These are phyloP conservation scores for Nesogale talazaci DNA, from an alignment of 2,113 vertebrate genomes.

Conservation along the genomic window DNA sequence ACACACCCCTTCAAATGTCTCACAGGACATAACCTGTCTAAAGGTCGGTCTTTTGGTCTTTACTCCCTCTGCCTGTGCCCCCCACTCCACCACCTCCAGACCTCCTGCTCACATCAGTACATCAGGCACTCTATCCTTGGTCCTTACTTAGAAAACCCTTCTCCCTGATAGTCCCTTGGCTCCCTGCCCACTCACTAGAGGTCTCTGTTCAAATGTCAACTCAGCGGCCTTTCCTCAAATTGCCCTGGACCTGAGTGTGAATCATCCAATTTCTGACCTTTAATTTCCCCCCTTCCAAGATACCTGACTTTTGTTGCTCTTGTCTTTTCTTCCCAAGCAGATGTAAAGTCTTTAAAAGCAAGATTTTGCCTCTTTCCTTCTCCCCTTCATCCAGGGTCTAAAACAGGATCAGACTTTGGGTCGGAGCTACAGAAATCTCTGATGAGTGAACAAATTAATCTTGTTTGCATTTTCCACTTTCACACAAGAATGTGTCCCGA, in stretches of 20 bases:
- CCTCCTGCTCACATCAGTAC: neutral
- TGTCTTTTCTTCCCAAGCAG: neutral
- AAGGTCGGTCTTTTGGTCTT: neutral
- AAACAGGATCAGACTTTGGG: neutral
- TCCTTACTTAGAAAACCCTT: neutral
- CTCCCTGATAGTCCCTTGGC: neutral
- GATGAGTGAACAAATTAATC: slow-evolving; percentile 28
- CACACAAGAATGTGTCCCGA: slow-evolving; percentile 5
- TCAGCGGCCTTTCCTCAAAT: neutral
- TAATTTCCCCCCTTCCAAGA: neutral
- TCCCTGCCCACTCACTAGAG: neutral
- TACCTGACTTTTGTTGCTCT: neutral
- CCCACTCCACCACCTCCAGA: too few species aligned
- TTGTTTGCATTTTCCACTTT: neutral
- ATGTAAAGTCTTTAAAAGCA: neutral
- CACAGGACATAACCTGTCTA: neutral
- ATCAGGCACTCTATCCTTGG: neutral
- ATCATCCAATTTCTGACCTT: too few species aligned
- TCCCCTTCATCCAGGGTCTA: neutral
- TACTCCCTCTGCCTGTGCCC: neutral
- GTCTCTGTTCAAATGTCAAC: neutral
- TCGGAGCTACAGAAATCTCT: neutral
- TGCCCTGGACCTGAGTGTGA: neutral
- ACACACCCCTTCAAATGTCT: neutral
- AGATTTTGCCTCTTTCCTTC: neutral